Evolutionary conservation across 2,113 vertebrate species (phyloP).

Genomic region (Phrynocephalus versicolor): DNA sequence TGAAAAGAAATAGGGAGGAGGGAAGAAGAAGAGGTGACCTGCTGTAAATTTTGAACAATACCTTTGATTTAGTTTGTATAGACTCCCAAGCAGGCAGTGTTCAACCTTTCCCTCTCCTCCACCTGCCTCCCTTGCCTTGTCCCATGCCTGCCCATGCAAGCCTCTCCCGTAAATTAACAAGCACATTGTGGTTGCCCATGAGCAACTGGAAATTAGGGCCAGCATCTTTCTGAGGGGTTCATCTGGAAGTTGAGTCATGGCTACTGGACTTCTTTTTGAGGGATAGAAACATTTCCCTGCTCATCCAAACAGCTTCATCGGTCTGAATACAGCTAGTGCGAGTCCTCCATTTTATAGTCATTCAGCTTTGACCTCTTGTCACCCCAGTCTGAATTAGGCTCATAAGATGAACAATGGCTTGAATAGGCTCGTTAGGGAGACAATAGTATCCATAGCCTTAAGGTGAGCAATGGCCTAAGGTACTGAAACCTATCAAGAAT

Average conservation of each 20-base stretch:
- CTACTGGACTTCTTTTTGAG: too few relatives aligned
- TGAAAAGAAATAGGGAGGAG: conserved; percentile 80
- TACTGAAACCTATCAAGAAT: too few relatives aligned
- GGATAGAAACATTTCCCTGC: too few relatives aligned
- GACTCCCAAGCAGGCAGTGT: conserved; percentile 68
- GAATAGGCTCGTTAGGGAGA: too few relatives aligned
- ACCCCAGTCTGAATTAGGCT: too few relatives aligned
- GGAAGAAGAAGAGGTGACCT: conserved; percentile 86
- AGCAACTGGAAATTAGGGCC: neutral
- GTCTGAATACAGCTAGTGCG: too few relatives aligned
- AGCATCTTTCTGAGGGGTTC: conserved; percentile 15
- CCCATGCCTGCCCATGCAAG: conserved; percentile 51
- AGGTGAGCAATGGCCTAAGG: too few relatives aligned
- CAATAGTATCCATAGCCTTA: too few relatives aligned
- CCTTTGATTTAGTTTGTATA: conserved; percentile 85
- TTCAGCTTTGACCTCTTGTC: too few relatives aligned
- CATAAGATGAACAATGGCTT: too few relatives aligned
- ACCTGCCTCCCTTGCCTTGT: neutral
- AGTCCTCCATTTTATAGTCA: too few relatives aligned
- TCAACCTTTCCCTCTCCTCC: conserved; percentile 41
- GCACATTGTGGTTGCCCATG: neutral
- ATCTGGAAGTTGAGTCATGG: conserved; percentile 11
- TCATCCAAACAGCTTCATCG: too few relatives aligned
- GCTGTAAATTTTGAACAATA: conserved; percentile 83
- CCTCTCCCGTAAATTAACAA: conserved; percentile 23